Evolutionary conservation across 2,888 invertebrate species (phyloP), one percentile per base, ranked within the genome.

Genomic region (Rhyacophila evoluta): DNA sequence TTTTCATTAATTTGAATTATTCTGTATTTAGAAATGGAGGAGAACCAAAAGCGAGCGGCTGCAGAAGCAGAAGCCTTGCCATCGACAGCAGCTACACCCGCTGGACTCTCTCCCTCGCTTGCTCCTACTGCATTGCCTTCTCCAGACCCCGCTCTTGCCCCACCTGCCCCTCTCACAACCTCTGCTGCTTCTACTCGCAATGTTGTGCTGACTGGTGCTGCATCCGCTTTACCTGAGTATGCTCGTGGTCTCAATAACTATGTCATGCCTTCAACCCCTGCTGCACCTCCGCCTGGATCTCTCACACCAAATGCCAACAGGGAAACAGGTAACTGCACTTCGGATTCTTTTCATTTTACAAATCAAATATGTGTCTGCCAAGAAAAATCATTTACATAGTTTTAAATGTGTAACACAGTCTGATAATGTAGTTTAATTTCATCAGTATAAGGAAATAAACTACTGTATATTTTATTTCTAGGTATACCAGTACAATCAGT

Each of bases 41-140:
- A 92, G 83, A 92, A 91, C 68, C 90, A 88, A 84, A 93, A 93
- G 82, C 88, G 93, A 82, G 88, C 90, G 2, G 92, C 92, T 81
- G 89, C 89, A 4, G 89, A 88, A 83, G 86, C 79, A 8, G 82
- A 79, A 41, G 85, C 85, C 11, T 19, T 55, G 10, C 55, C 55
- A 2, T 84, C 86, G 0, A 83, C 85, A n/a, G 84, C 85, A 8
- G 83, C 86, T 0, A 84, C 86, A 12, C 85, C 84, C 11, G 84
- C 86, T 0, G 83, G 85, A 10, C 84, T 85, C 8, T 83, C 86
- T 1, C 83, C 86, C 6, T 83, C 85, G 10, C 83, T 86, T 1
- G 82, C 86, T 1, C 83, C 86, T 27, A 83, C 88, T 0, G 80
- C 84, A 87, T 90, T 85, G 25, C 74, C 19, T 28, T 82, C 82